Base-by-base conservation (phyloP, 2,113 vertebrate species). In the Hucho hucho region DNA sequence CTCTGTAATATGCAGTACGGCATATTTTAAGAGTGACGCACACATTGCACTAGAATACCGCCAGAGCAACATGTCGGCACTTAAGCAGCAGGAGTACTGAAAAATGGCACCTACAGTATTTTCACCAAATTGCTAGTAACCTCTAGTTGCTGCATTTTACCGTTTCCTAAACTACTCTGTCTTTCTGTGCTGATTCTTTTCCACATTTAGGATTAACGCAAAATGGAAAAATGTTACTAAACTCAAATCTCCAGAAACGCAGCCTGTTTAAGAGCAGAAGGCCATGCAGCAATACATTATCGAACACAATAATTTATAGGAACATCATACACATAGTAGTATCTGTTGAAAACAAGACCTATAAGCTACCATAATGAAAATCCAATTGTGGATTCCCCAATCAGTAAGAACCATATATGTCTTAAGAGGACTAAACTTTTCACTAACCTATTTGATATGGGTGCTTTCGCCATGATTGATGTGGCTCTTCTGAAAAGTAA, bases 401-500 rank as follows among this genome's bases (percentile, higher is more conserved):
- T 53, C 47, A 53, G 18, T 53, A 53, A 53, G 14, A 16, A 16
- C 47, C 16, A 43, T 43, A 11, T 43, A 9, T 11, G 37, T 43
- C 37, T 43, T 43, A 43, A 43, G 37, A 43, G 9, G 37, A 43
- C 9, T 43, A 43, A 43, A 43, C 37, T 2, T 43, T 43, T 43
- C 37, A 43, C 37, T 56, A 56, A 56, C 16, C 53, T 56, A n/a
- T 61, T 20, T 22, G 58, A 24, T 61, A 59, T 11, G 58, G 9
- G 25, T 93, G 83, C 90, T 89, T 80, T 92, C 84, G 89, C 87
- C 91, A 93, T 95, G 94, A 95, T 94, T 94, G 93, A 95, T 95
- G 92, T 18, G 61, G 77, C 91, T 93, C 87, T 88, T 90, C 83
- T 89, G 92, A 94, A 94, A 93, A 91, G 94, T 95, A 94, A 95